Evolutionary conservation across 2,113 vertebrate species (phyloP), one percentile per base, ranked within the genome.

Genomic region (Micronycteris hirsuta): DNA sequence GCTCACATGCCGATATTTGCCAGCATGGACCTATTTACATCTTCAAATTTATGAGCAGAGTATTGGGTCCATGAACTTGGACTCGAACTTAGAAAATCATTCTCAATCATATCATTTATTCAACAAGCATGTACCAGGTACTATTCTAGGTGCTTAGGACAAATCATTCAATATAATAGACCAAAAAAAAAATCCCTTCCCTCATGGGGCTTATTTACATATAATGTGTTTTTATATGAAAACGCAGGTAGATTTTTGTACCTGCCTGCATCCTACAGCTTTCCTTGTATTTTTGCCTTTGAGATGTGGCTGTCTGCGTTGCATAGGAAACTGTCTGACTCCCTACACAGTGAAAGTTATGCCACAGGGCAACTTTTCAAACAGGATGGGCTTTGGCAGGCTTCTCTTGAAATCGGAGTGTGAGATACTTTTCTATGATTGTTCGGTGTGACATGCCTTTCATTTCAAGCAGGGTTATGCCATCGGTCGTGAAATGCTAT

Each of bases 351-450:
- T 7, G n/a, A 81, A 89, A 26, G 12, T 49, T 38, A 26, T 52
- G 26, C 86, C 83, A 43, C 19, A 61, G 93, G 56, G 38, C 74
- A 61, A 86, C 45, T 89, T 94, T 96, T 85, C 67, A 84, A 84
- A 84, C 16, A 47, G 20, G 61, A 49, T 9, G 17, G 47, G 61
- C n/a, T 89, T 67, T 91, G 61, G 63, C 54, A 92, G n/a, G 7
- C 9, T 78, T 91, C 56, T 91, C n/a, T 67, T 82, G 63, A 87
- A 93, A 49, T 47, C 49, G 3, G 33, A 5, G 2, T 47, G 20
- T 33, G 52, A 81, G 71, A 28, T 54, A 28, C 4, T 17, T 74
- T 73, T 31, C 36, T n/a, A 5, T 10, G 19, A 31, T 47, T 82
- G 49, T 22, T 5, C 17, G 56, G 70, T 26, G 31, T 31, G 86